A percentile compares a stretch with the other conserved stretches of the same genome.
Evolutionary conservation across 2,797 vertebrate genomes (phyloP).

Genomic region (Labeo calbasu): DNA sequence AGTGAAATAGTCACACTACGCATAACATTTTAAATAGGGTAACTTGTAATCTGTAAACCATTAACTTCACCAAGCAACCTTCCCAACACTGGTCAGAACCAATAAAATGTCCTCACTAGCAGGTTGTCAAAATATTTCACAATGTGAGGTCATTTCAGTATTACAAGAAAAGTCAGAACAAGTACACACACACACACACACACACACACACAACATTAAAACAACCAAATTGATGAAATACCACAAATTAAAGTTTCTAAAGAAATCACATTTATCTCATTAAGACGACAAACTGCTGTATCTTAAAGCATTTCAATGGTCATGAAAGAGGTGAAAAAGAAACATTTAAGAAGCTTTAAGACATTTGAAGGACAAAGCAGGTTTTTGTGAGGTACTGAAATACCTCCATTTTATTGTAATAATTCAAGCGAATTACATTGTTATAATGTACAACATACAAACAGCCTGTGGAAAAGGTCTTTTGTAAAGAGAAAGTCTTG

Average conservation of each 20-base stretch:
- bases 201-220: background rate
- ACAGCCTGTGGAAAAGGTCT: conserved; percentile 53
- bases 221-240: background rate
- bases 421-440: conserved; percentile 64
- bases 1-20: no score
- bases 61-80: no score
- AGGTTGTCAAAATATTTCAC: background rate
- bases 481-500: conserved; percentile 16
- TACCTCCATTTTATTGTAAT: conserved; percentile 74
- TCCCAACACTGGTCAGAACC: background rate
- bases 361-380: background rate
- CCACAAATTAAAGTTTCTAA: background rate
- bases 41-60: no score
- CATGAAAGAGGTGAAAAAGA: background rate
- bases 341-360: background rate
- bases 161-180: no score
- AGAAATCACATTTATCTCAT: background rate
- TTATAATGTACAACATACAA: conserved; percentile 57
- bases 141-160: background rate
- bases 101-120: background rate
- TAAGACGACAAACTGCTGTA: background rate
- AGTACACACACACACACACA: no score
- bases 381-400: background rate
- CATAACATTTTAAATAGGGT: no score
- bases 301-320: background rate